Percentiles rank a stretch among this genome's conserved stretches.
These are phyloP conservation scores for Acipenser ruthenus DNA, from an alignment of 2,797 vertebrate genomes.

Conservation along the genomic window DNA sequence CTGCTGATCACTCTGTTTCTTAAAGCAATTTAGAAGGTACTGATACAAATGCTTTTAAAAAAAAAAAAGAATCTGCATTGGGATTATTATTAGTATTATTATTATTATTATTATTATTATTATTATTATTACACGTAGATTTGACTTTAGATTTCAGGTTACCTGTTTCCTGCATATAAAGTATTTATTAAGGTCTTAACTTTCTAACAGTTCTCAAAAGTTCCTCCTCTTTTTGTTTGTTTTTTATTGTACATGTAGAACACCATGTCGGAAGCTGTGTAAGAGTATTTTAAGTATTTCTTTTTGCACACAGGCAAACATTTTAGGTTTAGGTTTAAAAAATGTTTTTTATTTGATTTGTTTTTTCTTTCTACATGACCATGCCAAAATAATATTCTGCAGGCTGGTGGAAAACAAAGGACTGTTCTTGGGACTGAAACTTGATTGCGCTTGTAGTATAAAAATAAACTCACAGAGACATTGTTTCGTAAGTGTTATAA, in stretches of 20 bases:
- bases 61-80: slow-evolving; percentile 16
- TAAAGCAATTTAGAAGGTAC: slow-evolving; percentile 71
- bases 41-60: slow-evolving; percentile 51
- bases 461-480: slow-evolving; percentile 70
- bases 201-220: slow-evolving; percentile 55
- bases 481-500: slow-evolving; percentile 97
- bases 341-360: slow-evolving; percentile 69
- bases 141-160: slow-evolving; percentile 43
- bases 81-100: too few relatives aligned
- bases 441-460: slow-evolving; percentile 90
- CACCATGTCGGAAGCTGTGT: slow-evolving; percentile 55
- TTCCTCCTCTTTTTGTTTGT: slow-evolving; percentile 32
- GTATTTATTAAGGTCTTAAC: slow-evolving; percentile 70
- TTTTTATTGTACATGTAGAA: slow-evolving; percentile 60
- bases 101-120: slow-evolving; percentile 40
- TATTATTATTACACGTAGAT: slow-evolving; percentile 55
- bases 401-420: slow-evolving; percentile 85
- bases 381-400: slow-evolving; percentile 81
- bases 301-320: slow-evolving; percentile 72
- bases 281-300: slow-evolving; percentile 59
- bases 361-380: slow-evolving; percentile 74
- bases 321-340: slow-evolving; percentile 73
- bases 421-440: slow-evolving; percentile 93
- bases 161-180: slow-evolving; percentile 48
- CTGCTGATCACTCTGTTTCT: slow-evolving; percentile 78